These are phyloP conservation scores for Anarrhichthys ocellatus DNA, from an alignment of 2,113 vertebrate genomes.

Conservation along the genomic window DNA sequence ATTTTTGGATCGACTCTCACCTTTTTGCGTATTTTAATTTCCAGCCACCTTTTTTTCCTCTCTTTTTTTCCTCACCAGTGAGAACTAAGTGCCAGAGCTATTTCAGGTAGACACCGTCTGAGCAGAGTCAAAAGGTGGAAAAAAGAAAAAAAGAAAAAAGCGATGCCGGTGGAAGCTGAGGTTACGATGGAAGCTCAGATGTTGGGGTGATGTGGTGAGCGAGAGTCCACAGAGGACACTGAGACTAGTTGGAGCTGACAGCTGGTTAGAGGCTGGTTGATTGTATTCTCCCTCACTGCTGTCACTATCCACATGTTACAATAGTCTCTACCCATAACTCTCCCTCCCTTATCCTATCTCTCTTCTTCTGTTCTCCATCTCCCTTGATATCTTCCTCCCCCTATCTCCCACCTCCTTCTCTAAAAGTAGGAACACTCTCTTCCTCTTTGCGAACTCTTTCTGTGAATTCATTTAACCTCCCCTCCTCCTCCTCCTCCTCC, in stretches of 20 bases:
- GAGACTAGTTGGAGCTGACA: slow-evolving; percentile 66
- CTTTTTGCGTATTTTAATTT: slow-evolving; percentile 70
- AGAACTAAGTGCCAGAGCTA: slow-evolving; percentile 65
- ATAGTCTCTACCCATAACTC: slow-evolving; percentile 34
- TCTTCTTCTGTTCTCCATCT: slow-evolving; percentile 20
- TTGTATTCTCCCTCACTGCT: slow-evolving; percentile 42
- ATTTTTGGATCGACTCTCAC: slow-evolving; percentile 71
- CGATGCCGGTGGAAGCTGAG: slow-evolving; percentile 7
- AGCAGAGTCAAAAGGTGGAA: slow-evolving; percentile 45
- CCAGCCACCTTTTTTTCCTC: slow-evolving; percentile 25
- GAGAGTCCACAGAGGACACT: slow-evolving; percentile 23
- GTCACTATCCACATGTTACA: slow-evolving; percentile 51
- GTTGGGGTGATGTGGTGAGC: slow-evolving; percentile 7
- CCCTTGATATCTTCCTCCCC: slow-evolving; percentile 26
- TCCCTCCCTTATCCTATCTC: slow-evolving; percentile 1
- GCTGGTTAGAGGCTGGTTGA: slow-evolving; percentile 59
- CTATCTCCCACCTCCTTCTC: slow-evolving; percentile 27
- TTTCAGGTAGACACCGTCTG: slow-evolving; percentile 65
- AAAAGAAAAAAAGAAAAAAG: neutral
- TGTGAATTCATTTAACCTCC: slow-evolving; percentile 15
- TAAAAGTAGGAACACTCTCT: slow-evolving; percentile 36
- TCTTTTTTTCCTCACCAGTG: neutral
- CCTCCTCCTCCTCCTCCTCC: neutral
- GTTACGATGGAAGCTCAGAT: slow-evolving; percentile 56
- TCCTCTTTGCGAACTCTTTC: slow-evolving; percentile 42